phyloP scores from a whole-genome alignment of 2,797 vertebrate genomes.

The Eulemur albifrons region DNA sequence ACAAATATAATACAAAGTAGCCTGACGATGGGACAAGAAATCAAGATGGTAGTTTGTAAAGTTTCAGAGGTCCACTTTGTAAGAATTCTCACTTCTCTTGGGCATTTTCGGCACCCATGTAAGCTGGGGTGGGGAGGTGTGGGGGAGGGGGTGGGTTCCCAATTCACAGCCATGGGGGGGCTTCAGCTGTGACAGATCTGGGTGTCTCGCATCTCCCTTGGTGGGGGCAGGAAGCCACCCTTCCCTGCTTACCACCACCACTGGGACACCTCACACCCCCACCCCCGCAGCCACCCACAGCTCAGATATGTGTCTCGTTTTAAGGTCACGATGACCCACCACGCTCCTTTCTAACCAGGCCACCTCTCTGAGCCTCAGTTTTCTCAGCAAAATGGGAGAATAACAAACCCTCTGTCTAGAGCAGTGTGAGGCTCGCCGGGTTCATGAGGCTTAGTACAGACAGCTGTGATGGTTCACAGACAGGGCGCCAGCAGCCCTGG shows the following conservation, averaged over 20 bases:
- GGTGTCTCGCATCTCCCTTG: not conserved
- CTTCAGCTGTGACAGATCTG: not conserved
- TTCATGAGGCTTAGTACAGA: not conserved
- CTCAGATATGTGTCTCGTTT: not conserved
- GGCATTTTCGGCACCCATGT: not conserved
- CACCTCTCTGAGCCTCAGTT: not conserved
- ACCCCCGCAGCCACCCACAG: too few relatives aligned
- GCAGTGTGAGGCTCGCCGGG: fast-evolving
- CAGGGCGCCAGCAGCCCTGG: not conserved
- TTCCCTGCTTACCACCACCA: not conserved
- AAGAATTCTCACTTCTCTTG: not conserved
- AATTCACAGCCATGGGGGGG: not conserved
- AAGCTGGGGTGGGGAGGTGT: not conserved
- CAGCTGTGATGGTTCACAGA: not conserved
- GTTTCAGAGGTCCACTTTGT: not conserved
- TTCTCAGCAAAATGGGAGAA: not conserved
- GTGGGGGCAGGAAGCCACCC: fast-evolving
- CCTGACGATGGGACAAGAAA: not conserved
- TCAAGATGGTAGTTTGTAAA: not conserved
- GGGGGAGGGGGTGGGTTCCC: not conserved
- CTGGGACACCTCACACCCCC: not conserved
- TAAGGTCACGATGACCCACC: fast-evolving
- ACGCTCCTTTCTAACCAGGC: not conserved
- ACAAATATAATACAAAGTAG: not conserved
- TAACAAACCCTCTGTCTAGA: not conserved